Conservation (phyloP, 2,888 invertebrate species). For the Lysandra bellargus region DNA sequence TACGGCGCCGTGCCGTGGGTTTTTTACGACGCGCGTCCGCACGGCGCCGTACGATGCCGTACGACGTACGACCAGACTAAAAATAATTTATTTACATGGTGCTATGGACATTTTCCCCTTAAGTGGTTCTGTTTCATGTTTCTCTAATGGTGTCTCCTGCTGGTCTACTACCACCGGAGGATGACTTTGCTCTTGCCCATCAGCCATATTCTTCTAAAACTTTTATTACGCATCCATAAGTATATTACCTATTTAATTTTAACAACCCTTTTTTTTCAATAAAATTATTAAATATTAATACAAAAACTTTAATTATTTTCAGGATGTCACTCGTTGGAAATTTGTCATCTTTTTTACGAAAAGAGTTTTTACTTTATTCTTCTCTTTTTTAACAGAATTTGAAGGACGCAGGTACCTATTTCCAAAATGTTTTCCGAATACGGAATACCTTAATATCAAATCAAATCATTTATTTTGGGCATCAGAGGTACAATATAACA, state of each 20-base stretch:
- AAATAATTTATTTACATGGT: neutral
- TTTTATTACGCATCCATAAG: constrained; percentile 58
- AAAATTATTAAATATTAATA: constrained; percentile 51
- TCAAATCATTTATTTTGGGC: too few species aligned
- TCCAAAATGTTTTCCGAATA: neutral
- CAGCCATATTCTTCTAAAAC: constrained; percentile 60
- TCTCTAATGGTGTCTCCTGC: constrained; percentile 53
- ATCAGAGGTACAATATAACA: too few species aligned
- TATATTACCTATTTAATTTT: constrained; percentile 46
- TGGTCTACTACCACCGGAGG: constrained; percentile 52
- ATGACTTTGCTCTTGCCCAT: constrained; percentile 57
- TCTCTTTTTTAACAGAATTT: constrained; percentile 63
- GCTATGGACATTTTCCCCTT: neutral
- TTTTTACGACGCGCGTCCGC: too few species aligned
- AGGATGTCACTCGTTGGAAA: constrained; percentile 67
- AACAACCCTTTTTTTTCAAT: constrained; percentile 55
- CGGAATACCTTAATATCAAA: too few species aligned
- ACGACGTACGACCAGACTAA: too few species aligned
- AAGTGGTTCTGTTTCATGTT: constrained; percentile 45
- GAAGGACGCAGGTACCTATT: neutral
- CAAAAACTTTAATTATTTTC: constrained; percentile 51
- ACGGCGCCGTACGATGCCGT: too few species aligned
- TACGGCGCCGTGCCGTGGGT: too few species aligned
- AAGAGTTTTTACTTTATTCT: constrained; percentile 48
- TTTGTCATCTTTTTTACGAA: constrained; percentile 60